Conservation (phyloP, 2,888 invertebrate genomes). For the Ophion ventricosus region DNA sequence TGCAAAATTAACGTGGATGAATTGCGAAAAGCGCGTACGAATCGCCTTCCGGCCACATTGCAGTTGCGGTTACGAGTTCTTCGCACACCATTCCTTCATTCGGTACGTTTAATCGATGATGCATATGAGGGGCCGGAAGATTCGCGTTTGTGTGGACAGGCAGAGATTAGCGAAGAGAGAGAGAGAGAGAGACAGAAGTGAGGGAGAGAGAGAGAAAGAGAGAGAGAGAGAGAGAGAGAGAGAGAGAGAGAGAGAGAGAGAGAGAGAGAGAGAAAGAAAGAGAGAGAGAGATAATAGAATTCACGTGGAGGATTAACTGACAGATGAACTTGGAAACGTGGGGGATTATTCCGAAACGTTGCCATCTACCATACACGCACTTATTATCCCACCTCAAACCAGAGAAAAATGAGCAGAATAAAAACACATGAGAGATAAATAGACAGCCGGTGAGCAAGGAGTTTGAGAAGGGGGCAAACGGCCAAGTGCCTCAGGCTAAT, state of each 20-base stretch:
- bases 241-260: conserved; percentile 12
- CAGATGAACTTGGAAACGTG: conserved; percentile 45
- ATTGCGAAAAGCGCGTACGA: neutral
- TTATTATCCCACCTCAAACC: conserved; percentile 10
- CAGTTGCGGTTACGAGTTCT: conserved; percentile 28
- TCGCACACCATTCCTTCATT: no score
- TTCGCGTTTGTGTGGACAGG: conserved; percentile 17
- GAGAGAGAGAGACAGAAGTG: conserved; percentile 21
- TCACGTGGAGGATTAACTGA: neutral
- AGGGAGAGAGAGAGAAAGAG: neutral
- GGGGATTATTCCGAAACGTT: conserved; percentile 56
- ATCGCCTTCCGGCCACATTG: conserved; percentile 27
- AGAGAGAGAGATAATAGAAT: neutral
- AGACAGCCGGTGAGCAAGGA: neutral
- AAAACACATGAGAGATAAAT: neutral
- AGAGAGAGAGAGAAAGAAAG: conserved; percentile 17
- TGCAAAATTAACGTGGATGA: neutral
- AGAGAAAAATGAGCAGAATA: neutral
- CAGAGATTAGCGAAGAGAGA: conserved; percentile 29
- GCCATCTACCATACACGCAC: conserved; percentile 25
- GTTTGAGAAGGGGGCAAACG: conserved; percentile 32
- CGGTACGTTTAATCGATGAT: conserved; percentile 2
- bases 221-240: conserved; percentile 8
- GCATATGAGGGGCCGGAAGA: neutral
- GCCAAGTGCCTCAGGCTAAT: conserved; percentile 74